These are phyloP conservation scores for Cepphus grylle DNA, from an alignment of 2,113 vertebrate genomes.

Conservation along the genomic window DNA sequence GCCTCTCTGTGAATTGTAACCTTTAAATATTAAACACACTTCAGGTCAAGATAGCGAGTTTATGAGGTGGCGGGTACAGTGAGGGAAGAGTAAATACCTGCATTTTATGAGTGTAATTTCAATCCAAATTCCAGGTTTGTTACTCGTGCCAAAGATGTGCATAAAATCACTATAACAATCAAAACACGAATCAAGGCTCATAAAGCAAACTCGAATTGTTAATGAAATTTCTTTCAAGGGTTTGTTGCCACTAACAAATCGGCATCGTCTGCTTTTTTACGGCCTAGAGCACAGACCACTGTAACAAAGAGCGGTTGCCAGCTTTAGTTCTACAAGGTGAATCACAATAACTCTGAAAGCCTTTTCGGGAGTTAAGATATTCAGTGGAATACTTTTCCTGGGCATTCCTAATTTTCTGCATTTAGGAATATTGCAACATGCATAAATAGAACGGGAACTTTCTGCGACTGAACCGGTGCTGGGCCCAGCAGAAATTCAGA, in stretches of 20 bases:
- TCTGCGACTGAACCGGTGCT: background rate
- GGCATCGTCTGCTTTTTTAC: background rate
- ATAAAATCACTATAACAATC: constrained; percentile 56
- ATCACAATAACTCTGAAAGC: background rate
- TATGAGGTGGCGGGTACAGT: background rate
- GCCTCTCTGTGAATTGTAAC: background rate
- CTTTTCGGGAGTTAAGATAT: background rate
- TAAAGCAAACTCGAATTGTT: constrained; percentile 40
- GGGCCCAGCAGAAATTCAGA: background rate
- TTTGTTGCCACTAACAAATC: constrained; percentile 32
- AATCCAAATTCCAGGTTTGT: background rate
- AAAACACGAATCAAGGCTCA: constrained; percentile 37
- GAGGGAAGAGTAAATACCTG: constrained; percentile 23
- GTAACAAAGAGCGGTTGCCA: background rate
- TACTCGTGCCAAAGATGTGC: background rate
- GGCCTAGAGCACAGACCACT: background rate
- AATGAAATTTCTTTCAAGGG: constrained; percentile 35
- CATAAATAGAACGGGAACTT: background rate
- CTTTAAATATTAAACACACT: background rate
- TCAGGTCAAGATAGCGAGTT: background rate
- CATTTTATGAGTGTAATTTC: constrained; percentile 16
- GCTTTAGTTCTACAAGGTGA: background rate
- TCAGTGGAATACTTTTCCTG: background rate
- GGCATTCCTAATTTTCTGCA: background rate
- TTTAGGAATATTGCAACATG: accelerated